Percentiles rank a stretch among this genome's conserved stretches.
These are phyloP conservation scores for Oxytorus armatus DNA, from an alignment of 2,888 invertebrate genomes.

Conservation along the genomic window DNA sequence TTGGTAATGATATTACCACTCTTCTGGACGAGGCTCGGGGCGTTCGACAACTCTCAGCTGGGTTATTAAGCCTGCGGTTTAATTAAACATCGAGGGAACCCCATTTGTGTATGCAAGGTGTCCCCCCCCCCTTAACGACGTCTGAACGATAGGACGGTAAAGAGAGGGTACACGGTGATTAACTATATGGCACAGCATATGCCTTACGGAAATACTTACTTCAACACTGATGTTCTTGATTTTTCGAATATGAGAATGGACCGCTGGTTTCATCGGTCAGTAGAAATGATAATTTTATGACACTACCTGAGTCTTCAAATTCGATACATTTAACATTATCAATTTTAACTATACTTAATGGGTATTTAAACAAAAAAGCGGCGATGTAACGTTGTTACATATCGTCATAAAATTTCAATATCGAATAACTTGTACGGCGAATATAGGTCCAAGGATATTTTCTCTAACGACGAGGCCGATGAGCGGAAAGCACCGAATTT, in stretches of 20 bases:
- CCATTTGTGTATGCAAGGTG: constrained; percentile 50
- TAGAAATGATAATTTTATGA: background rate
- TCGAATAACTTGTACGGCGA: background rate
- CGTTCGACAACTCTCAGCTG: constrained; percentile 75
- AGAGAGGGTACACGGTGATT: background rate
- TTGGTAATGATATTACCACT: constrained; percentile 76
- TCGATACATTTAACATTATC: background rate
- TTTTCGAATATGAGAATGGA: background rate
- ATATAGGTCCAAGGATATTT: constrained; percentile 16
- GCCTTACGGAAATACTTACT: background rate
- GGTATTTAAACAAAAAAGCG: no score
- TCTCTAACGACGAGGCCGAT: background rate
- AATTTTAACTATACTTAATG: no score
- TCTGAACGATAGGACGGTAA: background rate
- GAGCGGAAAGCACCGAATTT: constrained; percentile 28
- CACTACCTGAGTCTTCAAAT: no score
- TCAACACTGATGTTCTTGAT: constrained; percentile 3
- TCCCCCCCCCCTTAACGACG: constrained; percentile 51
- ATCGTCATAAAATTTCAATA: background rate
- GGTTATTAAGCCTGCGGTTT: constrained; percentile 75
- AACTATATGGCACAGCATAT: background rate
- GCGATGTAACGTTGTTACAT: no score
- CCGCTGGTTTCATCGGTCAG: background rate
- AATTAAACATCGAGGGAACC: constrained; percentile 58
- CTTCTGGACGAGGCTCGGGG: constrained; percentile 34